phyloP scores from a whole-genome alignment of 2,888 invertebrate genomes.

The Clusia tigrina region DNA sequence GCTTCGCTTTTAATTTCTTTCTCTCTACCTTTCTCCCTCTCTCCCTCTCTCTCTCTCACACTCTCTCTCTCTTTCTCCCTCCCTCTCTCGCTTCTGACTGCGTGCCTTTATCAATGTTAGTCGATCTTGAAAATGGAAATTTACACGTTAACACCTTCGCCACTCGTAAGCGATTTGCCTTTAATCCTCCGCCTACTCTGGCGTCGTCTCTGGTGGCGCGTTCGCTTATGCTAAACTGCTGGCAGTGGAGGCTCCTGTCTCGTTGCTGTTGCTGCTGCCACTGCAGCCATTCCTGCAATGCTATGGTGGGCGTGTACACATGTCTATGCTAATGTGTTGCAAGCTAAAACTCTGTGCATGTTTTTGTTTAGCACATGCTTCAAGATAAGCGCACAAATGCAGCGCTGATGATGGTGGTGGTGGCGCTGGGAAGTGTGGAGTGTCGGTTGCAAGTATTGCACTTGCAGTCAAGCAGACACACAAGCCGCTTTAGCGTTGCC shows the following conservation, averaged over 20 bases:
- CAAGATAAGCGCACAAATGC: too few relatives aligned
- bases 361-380: neutral
- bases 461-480: too few relatives aligned
- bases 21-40: neutral
- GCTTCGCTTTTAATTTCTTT: too few relatives aligned
- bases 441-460: too few relatives aligned
- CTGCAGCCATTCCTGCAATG: neutral
- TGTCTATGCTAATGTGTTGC: neutral
- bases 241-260: neutral
- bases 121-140: conserved; percentile 59
- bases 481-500: too few relatives aligned
- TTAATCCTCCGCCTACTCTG: conserved; percentile 47
- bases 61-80: neutral
- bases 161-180: conserved; percentile 57
- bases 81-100: neutral
- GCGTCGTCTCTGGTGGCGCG: neutral
- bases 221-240: neutral
- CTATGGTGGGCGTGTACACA: neutral
- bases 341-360: neutral
- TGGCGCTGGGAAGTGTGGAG: too few relatives aligned
- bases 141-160: conserved; percentile 62
- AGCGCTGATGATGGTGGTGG: too few relatives aligned
- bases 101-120: conserved; percentile 34
- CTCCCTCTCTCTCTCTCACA: neutral
- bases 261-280: neutral